These are phyloP conservation scores for Oreohelix idahoensis DNA, from an alignment of 1,140 invertebrate genomes.

Conservation along the genomic window DNA sequence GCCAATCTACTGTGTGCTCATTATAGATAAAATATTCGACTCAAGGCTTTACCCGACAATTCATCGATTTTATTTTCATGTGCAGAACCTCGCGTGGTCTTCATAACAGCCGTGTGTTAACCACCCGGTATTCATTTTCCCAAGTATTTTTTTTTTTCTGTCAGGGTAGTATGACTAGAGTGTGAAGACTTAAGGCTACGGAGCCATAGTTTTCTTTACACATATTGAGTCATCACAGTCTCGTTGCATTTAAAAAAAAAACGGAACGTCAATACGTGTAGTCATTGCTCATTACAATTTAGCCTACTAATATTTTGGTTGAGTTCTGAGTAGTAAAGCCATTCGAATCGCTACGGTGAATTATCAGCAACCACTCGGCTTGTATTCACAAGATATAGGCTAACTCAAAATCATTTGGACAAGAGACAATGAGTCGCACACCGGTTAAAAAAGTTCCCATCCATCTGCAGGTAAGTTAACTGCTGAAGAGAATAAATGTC, in stretches of 20 bases:
- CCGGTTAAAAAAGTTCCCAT: slow-evolving; percentile 94
- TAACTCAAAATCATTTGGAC: background rate
- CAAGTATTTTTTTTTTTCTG: background rate
- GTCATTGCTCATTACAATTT: too few species aligned
- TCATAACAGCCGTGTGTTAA: background rate
- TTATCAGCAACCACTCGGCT: too few species aligned
- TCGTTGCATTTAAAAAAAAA: too few species aligned
- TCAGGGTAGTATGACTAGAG: background rate
- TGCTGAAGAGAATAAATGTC: too few species aligned
- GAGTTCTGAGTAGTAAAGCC: too few species aligned
- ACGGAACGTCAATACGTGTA: too few species aligned
- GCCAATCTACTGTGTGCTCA: slow-evolving; percentile 12
- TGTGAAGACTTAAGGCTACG: background rate
- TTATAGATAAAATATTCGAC: slow-evolving; percentile 28
- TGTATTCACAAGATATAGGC: too few species aligned
- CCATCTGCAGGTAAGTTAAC: slow-evolving; percentile 85
- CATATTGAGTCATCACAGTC: background rate
- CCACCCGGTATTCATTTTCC: background rate
- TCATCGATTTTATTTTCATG: slow-evolving; percentile 19
- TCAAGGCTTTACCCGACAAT: background rate
- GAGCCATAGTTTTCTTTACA: background rate
- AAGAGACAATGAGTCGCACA: slow-evolving; percentile 64
- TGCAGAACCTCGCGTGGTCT: background rate
- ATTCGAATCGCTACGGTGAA: too few species aligned
- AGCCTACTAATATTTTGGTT: too few species aligned